Evolutionary conservation across 2,113 vertebrate genomes (phyloP), one percentile per base, ranked within the genome.

Genomic region (Ranitomeya imitator): DNA sequence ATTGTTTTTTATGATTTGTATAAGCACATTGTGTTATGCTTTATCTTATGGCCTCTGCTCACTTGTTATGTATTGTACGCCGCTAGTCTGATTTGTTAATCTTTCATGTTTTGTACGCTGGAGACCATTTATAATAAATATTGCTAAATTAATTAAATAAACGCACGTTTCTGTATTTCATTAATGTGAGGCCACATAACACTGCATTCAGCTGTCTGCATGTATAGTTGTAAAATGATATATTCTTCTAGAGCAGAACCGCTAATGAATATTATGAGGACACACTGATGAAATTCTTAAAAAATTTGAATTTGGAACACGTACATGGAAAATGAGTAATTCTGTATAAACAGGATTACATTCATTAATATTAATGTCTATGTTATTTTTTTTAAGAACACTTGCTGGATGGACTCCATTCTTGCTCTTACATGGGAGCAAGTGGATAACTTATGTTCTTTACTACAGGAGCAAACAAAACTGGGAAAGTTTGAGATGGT

Each of bases 401-500:
- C 84, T 89, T 95, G 95, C 92, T 89, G 91, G 90, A 92, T 92
- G 92, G 92, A 94, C 89, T 61, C 90, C 54, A 88, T 91, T 13
- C 87, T 90, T 15, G 97, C 96, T 91, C 86, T 97, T 45, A 93
- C 96, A 83, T 92, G 95, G 82, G 93, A 95, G 51, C 93, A 97
- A 59, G 91, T 97, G 73, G 91, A 95, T 88, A 92, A 95, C 74
- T 89, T 98, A 76, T 93, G 92, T 80, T 95, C 93, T 91, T 98
- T 99, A 91, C 78, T 95, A 78, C 93, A 94, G 82, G 97, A 96
- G 90, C 92, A 98, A 90, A 93, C 93, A 89, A 95, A 45, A 80
- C 90, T 95, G n/a, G 96, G 95, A 86, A 91, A 94, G 26, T 99
- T 98, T 93, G 93, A 97, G 67, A 92, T 96, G 97, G 98, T 98